phyloP scores from a whole-genome alignment of 2,888 invertebrate genomes.

The Aphidoletes aphidimyza region DNA sequence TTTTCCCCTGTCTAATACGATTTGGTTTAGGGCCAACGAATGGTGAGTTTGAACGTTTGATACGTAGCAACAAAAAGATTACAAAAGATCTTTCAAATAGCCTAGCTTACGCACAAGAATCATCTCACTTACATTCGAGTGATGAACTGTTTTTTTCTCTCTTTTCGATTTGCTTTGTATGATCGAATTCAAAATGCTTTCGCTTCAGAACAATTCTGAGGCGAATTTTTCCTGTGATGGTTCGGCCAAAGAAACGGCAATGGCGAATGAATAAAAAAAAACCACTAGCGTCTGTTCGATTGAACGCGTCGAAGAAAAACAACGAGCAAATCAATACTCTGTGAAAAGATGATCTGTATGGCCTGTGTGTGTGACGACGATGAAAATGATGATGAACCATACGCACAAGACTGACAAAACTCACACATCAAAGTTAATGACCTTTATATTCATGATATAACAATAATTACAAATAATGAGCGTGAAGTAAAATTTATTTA shows the following conservation, averaged over 20 bases:
- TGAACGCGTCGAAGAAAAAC: neutral
- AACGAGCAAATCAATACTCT: neutral
- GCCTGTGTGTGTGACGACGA: no score
- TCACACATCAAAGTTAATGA: slow-evolving; percentile 48
- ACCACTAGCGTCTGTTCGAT: neutral
- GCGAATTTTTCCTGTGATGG: neutral
- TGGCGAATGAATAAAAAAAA: neutral
- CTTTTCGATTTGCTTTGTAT: no score
- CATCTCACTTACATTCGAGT: no score
- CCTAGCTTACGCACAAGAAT: no score
- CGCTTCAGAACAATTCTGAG: neutral
- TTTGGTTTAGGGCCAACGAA: no score
- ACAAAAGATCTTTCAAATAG: no score
- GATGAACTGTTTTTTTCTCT: no score
- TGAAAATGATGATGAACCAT: no score
- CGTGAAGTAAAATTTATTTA: neutral
- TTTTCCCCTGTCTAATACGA: no score
- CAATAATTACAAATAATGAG: slow-evolving; percentile 36
- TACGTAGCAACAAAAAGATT: no score
- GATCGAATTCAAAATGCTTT: neutral
- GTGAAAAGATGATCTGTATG: neutral
- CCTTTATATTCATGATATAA: slow-evolving; percentile 38
- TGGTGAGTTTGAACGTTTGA: no score
- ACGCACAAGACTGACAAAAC: neutral
- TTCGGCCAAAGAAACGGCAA: neutral